Conservation (phyloP, 1,140 invertebrate genomes). For the Hylaeus anthracinus region DNA sequence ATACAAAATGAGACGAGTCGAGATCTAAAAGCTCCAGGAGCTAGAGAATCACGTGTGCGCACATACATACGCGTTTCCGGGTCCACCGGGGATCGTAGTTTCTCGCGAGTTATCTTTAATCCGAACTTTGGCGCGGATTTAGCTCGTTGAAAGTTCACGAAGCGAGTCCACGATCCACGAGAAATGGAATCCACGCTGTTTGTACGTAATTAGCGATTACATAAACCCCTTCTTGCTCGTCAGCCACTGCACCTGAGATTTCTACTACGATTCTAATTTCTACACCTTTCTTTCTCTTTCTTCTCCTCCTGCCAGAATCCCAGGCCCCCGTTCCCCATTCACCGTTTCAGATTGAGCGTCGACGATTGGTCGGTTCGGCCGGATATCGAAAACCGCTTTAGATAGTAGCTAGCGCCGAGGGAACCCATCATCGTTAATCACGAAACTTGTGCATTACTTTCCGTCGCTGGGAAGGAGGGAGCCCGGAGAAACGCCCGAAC, state of each 20-base stretch:
- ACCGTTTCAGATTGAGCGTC: not conserved
- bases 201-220: constrained; percentile 75
- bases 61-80: not conserved
- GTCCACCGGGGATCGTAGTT: not conserved
- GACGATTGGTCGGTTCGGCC: constrained; percentile 37
- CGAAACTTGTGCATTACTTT: constrained; percentile 2
- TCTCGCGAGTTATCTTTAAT: not conserved
- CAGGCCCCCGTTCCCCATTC: too few relatives aligned
- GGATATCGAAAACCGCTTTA: constrained; percentile 45
- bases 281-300: not conserved
- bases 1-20: too few relatives aligned
- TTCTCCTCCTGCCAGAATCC: not conserved
- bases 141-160: constrained; percentile 5
- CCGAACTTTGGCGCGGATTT: not conserved
- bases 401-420: constrained; percentile 1
- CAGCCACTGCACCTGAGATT: constrained; percentile 75
- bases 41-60: too few relatives aligned
- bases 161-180: constrained; percentile 65
- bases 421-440: constrained; percentile 37
- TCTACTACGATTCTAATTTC: constrained; percentile 34
- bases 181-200: constrained; percentile 66
- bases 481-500: not conserved
- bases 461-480: too few relatives aligned
- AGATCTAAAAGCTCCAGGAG: too few relatives aligned
- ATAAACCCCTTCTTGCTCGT: constrained; percentile 74